Conservation (phyloP, 2,797 vertebrate genomes). For the Molossus alvarezi region DNA sequence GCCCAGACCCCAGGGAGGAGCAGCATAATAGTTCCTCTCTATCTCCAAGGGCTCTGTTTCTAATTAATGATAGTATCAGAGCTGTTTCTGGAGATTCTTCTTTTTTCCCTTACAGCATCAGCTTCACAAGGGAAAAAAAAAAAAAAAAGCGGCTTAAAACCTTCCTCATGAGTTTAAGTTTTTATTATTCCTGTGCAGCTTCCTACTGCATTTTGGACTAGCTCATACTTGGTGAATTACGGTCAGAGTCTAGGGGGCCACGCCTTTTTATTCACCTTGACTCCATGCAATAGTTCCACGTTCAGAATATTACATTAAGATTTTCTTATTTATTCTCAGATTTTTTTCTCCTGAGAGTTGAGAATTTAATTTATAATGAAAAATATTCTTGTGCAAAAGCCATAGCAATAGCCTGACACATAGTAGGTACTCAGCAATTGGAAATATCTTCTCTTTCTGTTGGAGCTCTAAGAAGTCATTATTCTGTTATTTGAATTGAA, state of each 20-base stretch:
- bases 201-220: background rate
- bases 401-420: background rate
- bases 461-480: background rate
- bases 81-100: slow-evolving; percentile 66
- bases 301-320: background rate
- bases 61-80: slow-evolving; percentile 66
- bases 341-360: background rate
- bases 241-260: background rate
- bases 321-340: background rate
- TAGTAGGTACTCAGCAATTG: background rate
- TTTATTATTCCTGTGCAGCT: background rate
- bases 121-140: background rate
- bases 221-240: background rate
- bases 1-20: slow-evolving; percentile 61
- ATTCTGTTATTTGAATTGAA: background rate
- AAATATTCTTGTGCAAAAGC: background rate
- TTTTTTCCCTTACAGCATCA: slow-evolving; percentile 44
- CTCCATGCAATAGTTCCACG: background rate
- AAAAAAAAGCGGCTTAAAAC: slow-evolving; percentile 49
- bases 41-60: slow-evolving; percentile 52
- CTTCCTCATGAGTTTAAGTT: background rate
- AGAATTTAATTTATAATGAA: slow-evolving; percentile 29
- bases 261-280: background rate
- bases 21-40: slow-evolving; percentile 6
- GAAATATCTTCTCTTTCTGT: background rate